Conservation (phyloP, 2,888 invertebrate species). For the Tiliacea citrago region DNA sequence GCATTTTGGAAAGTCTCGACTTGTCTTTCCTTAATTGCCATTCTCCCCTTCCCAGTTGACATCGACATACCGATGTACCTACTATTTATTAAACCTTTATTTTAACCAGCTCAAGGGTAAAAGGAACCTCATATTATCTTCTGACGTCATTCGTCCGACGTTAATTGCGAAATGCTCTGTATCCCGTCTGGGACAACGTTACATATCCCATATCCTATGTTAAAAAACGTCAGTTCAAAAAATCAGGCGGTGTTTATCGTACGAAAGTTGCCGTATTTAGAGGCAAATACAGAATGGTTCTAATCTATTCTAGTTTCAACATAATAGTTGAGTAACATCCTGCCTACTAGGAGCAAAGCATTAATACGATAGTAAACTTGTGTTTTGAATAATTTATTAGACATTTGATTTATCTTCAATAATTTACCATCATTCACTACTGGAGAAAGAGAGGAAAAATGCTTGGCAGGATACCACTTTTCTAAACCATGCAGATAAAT, state of each 20-base stretch:
- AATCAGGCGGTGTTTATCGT: neutral
- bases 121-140: slow-evolving; percentile 1
- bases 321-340: slow-evolving; percentile 16
- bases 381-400: neutral
- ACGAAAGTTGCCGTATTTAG: neutral
- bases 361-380: slow-evolving; percentile 13
- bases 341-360: neutral
- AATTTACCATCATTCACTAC: neutral
- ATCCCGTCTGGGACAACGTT: slow-evolving; percentile 2
- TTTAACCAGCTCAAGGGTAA: slow-evolving; percentile 40
- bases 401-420: neutral
- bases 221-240: slow-evolving; percentile 4
- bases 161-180: slow-evolving; percentile 14
- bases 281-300: neutral
- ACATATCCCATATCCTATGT: neutral
- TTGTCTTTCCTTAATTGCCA: slow-evolving; percentile 26
- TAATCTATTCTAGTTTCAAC: slow-evolving; percentile 18
- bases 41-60: slow-evolving; percentile 10
- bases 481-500: neutral
- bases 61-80: slow-evolving; percentile 6
- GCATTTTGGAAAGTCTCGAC: slow-evolving; percentile 44
- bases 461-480: neutral
- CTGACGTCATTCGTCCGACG: slow-evolving; percentile 29
- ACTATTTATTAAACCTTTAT: slow-evolving; percentile 36
- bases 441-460: neutral